Evolutionary conservation across 2,888 invertebrate genomes (phyloP).

Genomic region (Acheta domesticus): DNA sequence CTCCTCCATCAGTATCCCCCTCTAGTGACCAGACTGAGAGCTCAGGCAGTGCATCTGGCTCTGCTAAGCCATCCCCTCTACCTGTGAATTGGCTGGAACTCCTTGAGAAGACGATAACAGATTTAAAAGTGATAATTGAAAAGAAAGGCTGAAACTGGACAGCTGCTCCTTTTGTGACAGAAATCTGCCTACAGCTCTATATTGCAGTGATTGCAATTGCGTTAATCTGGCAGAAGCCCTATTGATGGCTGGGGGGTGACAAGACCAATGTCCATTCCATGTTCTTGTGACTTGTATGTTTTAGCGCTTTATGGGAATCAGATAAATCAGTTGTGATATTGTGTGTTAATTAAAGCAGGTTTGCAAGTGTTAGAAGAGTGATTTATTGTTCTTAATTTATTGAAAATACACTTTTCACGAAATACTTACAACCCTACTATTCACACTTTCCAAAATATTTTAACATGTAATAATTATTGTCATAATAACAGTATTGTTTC

Average conservation of each 20-base stretch:
- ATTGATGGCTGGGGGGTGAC: background rate
- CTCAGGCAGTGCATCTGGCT: background rate
- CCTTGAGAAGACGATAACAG: slow-evolving; percentile 48
- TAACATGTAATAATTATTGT: background rate
- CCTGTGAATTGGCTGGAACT: slow-evolving; percentile 48
- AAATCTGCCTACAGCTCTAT: too few species aligned
- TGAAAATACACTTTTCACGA: background rate
- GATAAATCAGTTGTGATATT: background rate
- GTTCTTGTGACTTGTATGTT: slow-evolving; percentile 3
- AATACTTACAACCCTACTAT: background rate
- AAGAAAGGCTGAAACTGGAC: slow-evolving; percentile 30
- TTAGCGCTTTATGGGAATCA: background rate
- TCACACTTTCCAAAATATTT: background rate
- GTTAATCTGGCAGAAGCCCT: too few species aligned
- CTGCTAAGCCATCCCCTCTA: slow-evolving; percentile 30
- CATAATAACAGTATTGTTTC: slow-evolving; percentile 2
- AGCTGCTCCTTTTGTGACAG: background rate
- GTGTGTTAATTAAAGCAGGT: slow-evolving; percentile 5
- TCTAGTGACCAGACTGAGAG: background rate
- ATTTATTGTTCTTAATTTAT: too few species aligned
- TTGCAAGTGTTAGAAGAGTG: background rate
- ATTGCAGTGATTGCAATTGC: too few species aligned
- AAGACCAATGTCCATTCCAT: slow-evolving; percentile 8
- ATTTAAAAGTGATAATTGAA: slow-evolving; percentile 39
- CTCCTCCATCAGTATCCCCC: background rate